A percentile compares a stretch with the other conserved stretches of the same genome.
Evolutionary conservation across 2,888 invertebrate genomes (phyloP).

Genomic region (Callinectes sapidus): DNA sequence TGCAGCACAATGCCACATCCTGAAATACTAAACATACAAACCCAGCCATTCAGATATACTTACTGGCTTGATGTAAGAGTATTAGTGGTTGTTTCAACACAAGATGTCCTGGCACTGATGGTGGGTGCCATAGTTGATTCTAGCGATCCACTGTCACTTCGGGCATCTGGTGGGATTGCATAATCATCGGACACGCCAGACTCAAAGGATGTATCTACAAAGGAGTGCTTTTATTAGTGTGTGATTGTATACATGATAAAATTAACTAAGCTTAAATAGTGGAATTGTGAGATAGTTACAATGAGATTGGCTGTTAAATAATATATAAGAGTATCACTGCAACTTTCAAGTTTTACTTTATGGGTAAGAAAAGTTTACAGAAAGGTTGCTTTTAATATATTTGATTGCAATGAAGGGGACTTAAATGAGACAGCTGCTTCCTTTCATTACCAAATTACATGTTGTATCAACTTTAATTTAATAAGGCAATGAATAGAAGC

Average conservation of each 20-base stretch:
- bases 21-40: not conserved
- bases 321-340: not conserved
- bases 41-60: constrained; percentile 41
- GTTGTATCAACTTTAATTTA: not conserved
- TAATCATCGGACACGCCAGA: constrained; percentile 97
- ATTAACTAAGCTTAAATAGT: not conserved
- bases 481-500: not conserved
- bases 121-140: constrained; percentile 74
- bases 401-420: not conserved
- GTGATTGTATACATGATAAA: not conserved
- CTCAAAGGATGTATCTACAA: constrained; percentile 83
- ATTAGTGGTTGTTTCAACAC: constrained; percentile 68
- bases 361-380: not conserved
- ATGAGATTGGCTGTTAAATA: not conserved
- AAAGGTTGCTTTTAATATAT: not conserved
- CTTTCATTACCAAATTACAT: not conserved
- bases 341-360: not conserved
- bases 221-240: constrained; percentile 48
- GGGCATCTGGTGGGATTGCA: constrained; percentile 93
- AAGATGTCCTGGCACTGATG: constrained; percentile 69
- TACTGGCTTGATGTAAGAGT: constrained; percentile 71
- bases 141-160: constrained; percentile 75
- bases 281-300: not conserved
- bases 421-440: not conserved
- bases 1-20: not conserved